Base-by-base conservation (phyloP, 2,888 invertebrate species). In the Papilio demoleus region DNA sequence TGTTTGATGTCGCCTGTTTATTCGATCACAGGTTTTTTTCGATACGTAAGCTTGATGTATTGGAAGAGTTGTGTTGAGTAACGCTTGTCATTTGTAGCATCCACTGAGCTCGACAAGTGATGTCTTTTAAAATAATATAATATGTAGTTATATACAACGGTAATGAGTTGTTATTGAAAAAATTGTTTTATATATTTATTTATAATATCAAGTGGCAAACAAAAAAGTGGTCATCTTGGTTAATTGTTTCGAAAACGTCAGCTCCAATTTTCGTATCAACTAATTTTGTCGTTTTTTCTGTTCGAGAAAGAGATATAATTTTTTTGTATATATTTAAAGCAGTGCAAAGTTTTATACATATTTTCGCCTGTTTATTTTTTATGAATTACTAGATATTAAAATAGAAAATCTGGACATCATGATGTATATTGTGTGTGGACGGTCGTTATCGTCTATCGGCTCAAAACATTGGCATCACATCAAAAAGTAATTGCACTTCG, bases 11-110 rank as follows among this genome's bases (percentile, higher is more conserved):
- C 22, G n/a, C 19, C 17, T 5, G 50, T 17, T 34, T n/a, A n/a
- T n/a, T n/a, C n/a, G n/a, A n/a, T n/a, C n/a, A 38, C 56, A 65
- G 64, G 64, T 56, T 40, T 56, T n/a, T 40, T 42, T 38, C 64
- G 27, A 38, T 40, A 36, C 12, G 38, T 64, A 6, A 53, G 24
- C 27, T 17, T 53, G 64, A 65, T 24, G 27, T 56, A 56, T 53
- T 53, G 40, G 8, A 53, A 40, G n/a, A 56, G 56, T 17, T 38
- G 17, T 8, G 5, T 56, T 14, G 38, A 24, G 14, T 27, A 40
- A n/a, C 27, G 38, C 40, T 3, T 27, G 22, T 22, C 38, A 56
- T 65, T 56, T 38, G 64, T 65, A 40, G 38, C 40, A 19, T 38
- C 2, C 53, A 27, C 27, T n/a, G 4, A 3, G n/a, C 14, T 27